phyloP scores from a whole-genome alignment of 2,113 vertebrate species.

The Patagioenas fasciata region DNA sequence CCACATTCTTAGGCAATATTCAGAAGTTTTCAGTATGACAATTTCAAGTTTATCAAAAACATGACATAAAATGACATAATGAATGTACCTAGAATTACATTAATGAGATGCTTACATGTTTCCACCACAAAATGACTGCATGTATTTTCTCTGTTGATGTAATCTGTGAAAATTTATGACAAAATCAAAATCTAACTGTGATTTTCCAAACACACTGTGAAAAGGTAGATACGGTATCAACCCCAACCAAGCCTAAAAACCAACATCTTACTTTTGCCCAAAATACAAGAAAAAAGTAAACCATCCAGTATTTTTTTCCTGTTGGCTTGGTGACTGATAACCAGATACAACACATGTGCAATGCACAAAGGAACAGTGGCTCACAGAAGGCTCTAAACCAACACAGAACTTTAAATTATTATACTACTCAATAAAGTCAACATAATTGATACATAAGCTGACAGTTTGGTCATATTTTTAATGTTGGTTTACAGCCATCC shows the following conservation, averaged over 20 bases:
- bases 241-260: slow-evolving; percentile 69
- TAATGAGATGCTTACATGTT: slow-evolving; percentile 84
- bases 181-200: slow-evolving; percentile 83
- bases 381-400: slow-evolving; percentile 59
- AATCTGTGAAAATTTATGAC: slow-evolving; percentile 85
- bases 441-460: not conserved
- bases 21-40: slow-evolving; percentile 27
- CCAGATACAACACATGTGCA: not conserved
- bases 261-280: slow-evolving; percentile 18
- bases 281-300: not conserved
- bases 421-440: not conserved
- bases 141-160: slow-evolving; percentile 84
- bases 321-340: not conserved
- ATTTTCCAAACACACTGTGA: slow-evolving; percentile 76
- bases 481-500: slow-evolving; percentile 53
- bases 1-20: not conserved
- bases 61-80: slow-evolving; percentile 76
- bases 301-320: not conserved
- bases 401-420: not conserved
- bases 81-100: slow-evolving; percentile 80
- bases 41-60: slow-evolving; percentile 45
- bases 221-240: slow-evolving; percentile 74
- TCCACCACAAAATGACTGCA: slow-evolving; percentile 84
- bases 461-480: not conserved
- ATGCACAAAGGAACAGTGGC: not conserved